Evolutionary conservation across 2,797 vertebrate species (phyloP).

Genomic region (Zonotrichia albicollis): DNA sequence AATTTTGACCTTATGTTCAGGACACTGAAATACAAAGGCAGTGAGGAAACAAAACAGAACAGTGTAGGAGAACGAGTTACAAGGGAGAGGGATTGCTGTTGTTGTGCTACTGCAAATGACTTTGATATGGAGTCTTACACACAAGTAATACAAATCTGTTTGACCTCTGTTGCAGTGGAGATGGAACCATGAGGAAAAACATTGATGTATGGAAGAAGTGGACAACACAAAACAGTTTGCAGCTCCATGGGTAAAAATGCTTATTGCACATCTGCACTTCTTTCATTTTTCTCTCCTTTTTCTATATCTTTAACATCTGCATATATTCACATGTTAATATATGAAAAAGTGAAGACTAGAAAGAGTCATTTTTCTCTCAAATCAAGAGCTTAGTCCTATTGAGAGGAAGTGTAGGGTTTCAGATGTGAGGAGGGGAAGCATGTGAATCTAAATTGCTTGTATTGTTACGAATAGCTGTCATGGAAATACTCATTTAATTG

Average conservation of each 20-base stretch:
- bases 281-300: not conserved
- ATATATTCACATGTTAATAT: not conserved
- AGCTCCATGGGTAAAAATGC: conserved; percentile 90
- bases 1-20: not conserved
- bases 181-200: conserved; percentile 98
- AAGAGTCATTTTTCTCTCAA: not conserved
- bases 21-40: not conserved
- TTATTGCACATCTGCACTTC: not conserved
- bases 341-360: not conserved
- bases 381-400: not conserved
- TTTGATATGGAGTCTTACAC: not conserved
- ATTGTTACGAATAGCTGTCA: not conserved
- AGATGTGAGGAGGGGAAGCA: not conserved
- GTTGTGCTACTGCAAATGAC: not conserved
- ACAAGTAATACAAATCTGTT: not conserved
- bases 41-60: not conserved
- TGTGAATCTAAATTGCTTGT: not conserved
- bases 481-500: not conserved
- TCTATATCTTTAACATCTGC: not conserved
- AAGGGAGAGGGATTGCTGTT: not conserved
- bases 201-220: conserved; percentile 99
- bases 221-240: conserved; percentile 95
- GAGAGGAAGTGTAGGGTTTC: not conserved
- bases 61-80: not conserved
- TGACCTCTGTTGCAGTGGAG: conserved; percentile 81